These are phyloP conservation scores for Diarsia brunnea DNA, from an alignment of 2,888 invertebrate genomes.

Conservation along the genomic window DNA sequence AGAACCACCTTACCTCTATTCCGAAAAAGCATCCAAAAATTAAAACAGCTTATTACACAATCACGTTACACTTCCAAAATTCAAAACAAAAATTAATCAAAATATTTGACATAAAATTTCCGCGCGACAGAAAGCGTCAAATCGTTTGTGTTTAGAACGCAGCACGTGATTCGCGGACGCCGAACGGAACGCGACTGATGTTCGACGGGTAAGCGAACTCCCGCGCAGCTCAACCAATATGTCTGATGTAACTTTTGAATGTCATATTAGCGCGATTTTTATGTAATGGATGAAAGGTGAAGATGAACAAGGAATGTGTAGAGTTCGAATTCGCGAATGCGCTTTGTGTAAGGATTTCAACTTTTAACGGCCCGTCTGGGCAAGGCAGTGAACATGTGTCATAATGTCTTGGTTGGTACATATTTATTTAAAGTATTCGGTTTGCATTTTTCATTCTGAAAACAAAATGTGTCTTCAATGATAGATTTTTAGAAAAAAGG, in stretches of 20 bases:
- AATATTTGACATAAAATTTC: conserved; percentile 81
- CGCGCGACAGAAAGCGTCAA: conserved; percentile 81
- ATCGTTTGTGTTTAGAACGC: conserved; percentile 64
- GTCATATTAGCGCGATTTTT: conserved; percentile 68
- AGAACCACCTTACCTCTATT: conserved; percentile 64
- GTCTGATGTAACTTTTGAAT: conserved; percentile 68
- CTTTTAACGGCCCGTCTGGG: not conserved
- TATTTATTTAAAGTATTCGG: not conserved
- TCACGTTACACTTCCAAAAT: conserved; percentile 64
- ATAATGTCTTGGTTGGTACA: not conserved
- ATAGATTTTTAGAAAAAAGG: not conserved
- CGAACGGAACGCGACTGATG: conserved; percentile 69
- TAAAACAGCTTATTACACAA: conserved; percentile 65
- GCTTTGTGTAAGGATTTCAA: conserved; percentile 17
- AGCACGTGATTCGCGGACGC: conserved; percentile 66
- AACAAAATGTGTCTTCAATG: too few species aligned
- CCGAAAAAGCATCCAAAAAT: conserved; percentile 68
- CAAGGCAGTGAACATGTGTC: not conserved
- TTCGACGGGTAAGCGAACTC: conserved; percentile 60
- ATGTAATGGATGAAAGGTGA: conserved; percentile 70
- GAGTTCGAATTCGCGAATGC: conserved; percentile 27
- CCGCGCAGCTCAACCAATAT: conserved; percentile 61
- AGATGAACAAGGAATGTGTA: conserved; percentile 50
- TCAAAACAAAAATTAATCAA: conserved; percentile 36
- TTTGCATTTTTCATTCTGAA: not conserved